These are phyloP conservation scores for Mamestra brassicae DNA, from an alignment of 2,888 invertebrate species.

Conservation along the genomic window DNA sequence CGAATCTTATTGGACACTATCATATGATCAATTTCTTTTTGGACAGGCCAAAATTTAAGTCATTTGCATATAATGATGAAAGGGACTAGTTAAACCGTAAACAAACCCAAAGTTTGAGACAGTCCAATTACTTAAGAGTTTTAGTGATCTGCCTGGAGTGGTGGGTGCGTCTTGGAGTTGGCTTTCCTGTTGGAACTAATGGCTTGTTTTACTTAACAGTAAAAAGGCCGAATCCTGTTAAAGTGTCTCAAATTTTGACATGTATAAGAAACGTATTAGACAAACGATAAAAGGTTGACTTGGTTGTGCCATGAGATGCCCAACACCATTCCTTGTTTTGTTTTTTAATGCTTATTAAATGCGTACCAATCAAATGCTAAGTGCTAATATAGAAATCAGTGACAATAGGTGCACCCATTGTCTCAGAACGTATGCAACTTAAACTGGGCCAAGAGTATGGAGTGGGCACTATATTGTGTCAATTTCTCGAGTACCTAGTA, in stretches of 20 bases:
- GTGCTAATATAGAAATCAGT: constrained; percentile 40
- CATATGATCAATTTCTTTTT: not conserved
- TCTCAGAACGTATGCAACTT: constrained; percentile 42
- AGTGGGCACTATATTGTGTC: constrained; percentile 59
- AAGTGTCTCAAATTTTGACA: not conserved
- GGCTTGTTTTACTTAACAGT: not conserved
- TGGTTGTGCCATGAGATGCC: not conserved
- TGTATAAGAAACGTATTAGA: not conserved
- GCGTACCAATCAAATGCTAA: not conserved
- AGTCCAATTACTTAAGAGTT: constrained; percentile 51
- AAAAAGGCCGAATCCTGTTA: not conserved
- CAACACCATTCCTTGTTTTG: not conserved
- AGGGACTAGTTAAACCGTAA: not conserved
- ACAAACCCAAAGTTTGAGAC: constrained; percentile 2
- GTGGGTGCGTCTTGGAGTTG: constrained; percentile 14
- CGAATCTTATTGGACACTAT: no score
- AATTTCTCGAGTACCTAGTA: constrained; percentile 48
- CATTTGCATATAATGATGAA: constrained; percentile 6
- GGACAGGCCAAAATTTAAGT: no score
- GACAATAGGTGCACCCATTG: constrained; percentile 26
- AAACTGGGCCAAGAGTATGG: constrained; percentile 56
- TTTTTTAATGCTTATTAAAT: not conserved
- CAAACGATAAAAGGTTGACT: not conserved
- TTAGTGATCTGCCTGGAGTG: constrained; percentile 13
- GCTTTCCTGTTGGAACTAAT: constrained; percentile 14